Evolutionary conservation across 2,797 vertebrate genomes (phyloP), one percentile per base, ranked within the genome.

Genomic region (Sebastes nivosus): DNA sequence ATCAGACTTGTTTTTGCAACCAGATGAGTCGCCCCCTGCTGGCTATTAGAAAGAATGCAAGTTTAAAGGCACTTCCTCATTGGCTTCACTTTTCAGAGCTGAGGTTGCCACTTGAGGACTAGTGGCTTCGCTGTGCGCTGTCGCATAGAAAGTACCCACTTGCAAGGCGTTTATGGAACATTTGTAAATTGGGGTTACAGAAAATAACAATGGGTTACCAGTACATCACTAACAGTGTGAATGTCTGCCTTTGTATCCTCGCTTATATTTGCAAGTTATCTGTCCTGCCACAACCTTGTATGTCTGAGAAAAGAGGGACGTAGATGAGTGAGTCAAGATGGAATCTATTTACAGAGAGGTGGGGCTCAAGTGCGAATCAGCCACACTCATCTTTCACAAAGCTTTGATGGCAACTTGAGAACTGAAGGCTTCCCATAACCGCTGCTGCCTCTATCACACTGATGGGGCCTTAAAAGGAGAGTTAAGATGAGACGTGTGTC

Each of bases 381-480:
- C 84, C 55, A 67, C 77, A 61, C 72, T 91, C 79, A 89, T 93
- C 75, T 88, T 60, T 90, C 74, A 83, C 76, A 77, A 83, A 81
- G 84, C 83, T 76, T 83, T 88, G 82, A 85, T 16, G 38, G 89
- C 85, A 87, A 77, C 80, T 77, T 77, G 76, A 81, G 71, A 91
- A 83, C 77, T 86, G 77, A 90, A 88, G 84, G 79, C 83, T 81
- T 90, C 86, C 85, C 73, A 72, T 85, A 84, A 90, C 84, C 46
- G 66, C 83, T 32, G 61, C 87, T 72, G 84, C 80, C 75, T 86
- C 88, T 63, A 78, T 92, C 90, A 84, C 77, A 77, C 73, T 86
- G 91, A 94, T 89, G 72, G 81, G 85, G 60, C 75, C 68, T 90
- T 92, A 89, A 90, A 93, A 83, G 79, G 67, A 71, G 83, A 85